Evolutionary conservation across 2,113 vertebrate species (phyloP).

Genomic region (Sinocyclocheilus anophthalmus): DNA sequence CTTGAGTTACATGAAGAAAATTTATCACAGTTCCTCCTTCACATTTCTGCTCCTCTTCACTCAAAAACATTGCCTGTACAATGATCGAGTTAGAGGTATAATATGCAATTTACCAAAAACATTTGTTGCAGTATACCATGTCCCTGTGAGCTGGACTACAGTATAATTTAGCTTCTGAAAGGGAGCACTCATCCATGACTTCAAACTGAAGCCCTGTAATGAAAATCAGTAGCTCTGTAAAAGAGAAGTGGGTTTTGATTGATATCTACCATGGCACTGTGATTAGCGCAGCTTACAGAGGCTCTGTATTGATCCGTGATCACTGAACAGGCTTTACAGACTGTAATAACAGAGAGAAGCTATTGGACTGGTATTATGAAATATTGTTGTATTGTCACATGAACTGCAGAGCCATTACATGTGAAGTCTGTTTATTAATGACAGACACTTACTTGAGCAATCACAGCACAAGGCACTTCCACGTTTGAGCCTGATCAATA

Average conservation of each 20-base stretch:
- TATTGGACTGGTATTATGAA: not conserved
- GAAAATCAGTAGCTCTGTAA: not conserved
- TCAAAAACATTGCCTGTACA: not conserved
- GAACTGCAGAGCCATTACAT: not conserved
- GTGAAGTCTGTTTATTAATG: conserved; percentile 14
- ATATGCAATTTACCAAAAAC: not conserved
- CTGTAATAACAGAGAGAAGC: conserved; percentile 11
- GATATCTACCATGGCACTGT: not conserved
- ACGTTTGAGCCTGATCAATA: not conserved
- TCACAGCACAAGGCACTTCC: conserved; percentile 16
- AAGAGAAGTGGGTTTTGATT: conserved; percentile 4
- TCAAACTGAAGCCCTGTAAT: not conserved
- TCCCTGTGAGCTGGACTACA: no score
- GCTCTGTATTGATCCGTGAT: not conserved
- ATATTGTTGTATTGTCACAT: not conserved
- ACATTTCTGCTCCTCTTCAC: not conserved
- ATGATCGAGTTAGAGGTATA: not conserved
- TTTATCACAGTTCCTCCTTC: not conserved
- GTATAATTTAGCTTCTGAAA: not conserved
- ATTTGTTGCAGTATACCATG: not conserved
- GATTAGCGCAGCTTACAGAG: not conserved
- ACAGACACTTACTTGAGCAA: not conserved
- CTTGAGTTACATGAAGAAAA: not conserved
- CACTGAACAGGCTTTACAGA: not conserved
- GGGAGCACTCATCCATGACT: not conserved